phyloP scores from a whole-genome alignment of 2,797 vertebrate species.

The Pangasius macronema region DNA sequence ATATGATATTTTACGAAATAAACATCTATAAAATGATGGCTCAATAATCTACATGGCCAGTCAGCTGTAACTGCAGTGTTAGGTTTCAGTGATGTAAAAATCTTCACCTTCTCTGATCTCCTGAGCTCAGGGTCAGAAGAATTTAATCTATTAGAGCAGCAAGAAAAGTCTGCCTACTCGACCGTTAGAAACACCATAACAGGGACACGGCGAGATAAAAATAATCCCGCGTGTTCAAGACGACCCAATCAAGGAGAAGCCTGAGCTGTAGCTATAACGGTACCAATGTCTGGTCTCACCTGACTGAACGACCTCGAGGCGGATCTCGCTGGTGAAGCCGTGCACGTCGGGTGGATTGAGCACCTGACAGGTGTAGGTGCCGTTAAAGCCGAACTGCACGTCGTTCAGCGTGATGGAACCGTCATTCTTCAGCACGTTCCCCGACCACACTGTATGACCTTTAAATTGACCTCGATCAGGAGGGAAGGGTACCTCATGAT shows the following conservation, averaged over 20 bases:
- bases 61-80: too few relatives aligned
- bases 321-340: constrained; percentile 77
- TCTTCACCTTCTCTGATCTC: too few relatives aligned
- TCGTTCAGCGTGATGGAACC: constrained; percentile 83
- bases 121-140: not conserved
- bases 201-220: not conserved
- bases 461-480: constrained; percentile 74
- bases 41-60: too few relatives aligned
- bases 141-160: not conserved
- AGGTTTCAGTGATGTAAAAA: too few relatives aligned
- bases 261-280: too few relatives aligned
- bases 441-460: constrained; percentile 82
- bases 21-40: too few relatives aligned
- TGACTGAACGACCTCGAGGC: constrained; percentile 77
- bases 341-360: constrained; percentile 85
- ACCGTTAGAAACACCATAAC: not conserved
- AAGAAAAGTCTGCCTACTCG: not conserved
- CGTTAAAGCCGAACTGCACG: constrained; percentile 84
- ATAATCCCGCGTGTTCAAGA: not conserved
- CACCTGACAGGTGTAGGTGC: constrained; percentile 89
- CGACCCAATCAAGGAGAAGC: not conserved
- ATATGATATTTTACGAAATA: too few relatives aligned
- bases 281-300: constrained; percentile 60
- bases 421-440: constrained; percentile 75
- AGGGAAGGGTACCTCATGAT: constrained; percentile 69